These are phyloP conservation scores for Conops quadrifasciatus DNA, from an alignment of 2,888 invertebrate genomes.

Conservation along the genomic window DNA sequence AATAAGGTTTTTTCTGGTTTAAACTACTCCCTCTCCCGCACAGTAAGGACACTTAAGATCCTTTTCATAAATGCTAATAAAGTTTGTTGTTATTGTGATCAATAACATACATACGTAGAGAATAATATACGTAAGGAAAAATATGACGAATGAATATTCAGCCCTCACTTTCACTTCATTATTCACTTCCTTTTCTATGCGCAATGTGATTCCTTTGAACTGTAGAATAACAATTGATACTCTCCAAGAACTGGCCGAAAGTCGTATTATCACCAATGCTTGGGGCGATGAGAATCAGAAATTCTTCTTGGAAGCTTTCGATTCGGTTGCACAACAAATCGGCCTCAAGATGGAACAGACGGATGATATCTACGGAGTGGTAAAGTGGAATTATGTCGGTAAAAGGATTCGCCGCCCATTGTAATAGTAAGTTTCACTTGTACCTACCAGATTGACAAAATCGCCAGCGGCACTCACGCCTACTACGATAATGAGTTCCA, in stretches of 20 bases:
- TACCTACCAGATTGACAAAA: slow-evolving; percentile 65
- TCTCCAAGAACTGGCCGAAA: slow-evolving; percentile 73
- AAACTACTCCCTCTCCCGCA: background rate
- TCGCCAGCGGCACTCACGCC: slow-evolving; percentile 77
- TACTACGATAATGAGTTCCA: slow-evolving; percentile 83
- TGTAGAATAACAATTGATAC: slow-evolving; percentile 82
- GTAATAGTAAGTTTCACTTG: background rate
- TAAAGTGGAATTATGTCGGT: slow-evolving; percentile 53
- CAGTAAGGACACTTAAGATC: too few relatives aligned
- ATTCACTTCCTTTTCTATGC: background rate
- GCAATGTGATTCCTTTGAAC: too few relatives aligned
- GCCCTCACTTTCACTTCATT: background rate
- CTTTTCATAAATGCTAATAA: too few relatives aligned
- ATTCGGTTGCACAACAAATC: slow-evolving; percentile 73
- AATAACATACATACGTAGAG: too few relatives aligned
- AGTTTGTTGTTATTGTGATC: too few relatives aligned
- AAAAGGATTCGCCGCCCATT: background rate
- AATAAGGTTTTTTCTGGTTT: slow-evolving; percentile 37
- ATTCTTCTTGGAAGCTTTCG: slow-evolving; percentile 76
- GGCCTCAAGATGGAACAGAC: slow-evolving; percentile 73
- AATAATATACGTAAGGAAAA: too few relatives aligned
- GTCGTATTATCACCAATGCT: slow-evolving; percentile 74
- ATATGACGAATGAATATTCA: too few relatives aligned
- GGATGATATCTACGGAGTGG: slow-evolving; percentile 71
- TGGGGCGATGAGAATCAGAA: slow-evolving; percentile 77